phyloP scores from a whole-genome alignment of 1,140 invertebrate species.

The Eupristina koningsbergeri region DNA sequence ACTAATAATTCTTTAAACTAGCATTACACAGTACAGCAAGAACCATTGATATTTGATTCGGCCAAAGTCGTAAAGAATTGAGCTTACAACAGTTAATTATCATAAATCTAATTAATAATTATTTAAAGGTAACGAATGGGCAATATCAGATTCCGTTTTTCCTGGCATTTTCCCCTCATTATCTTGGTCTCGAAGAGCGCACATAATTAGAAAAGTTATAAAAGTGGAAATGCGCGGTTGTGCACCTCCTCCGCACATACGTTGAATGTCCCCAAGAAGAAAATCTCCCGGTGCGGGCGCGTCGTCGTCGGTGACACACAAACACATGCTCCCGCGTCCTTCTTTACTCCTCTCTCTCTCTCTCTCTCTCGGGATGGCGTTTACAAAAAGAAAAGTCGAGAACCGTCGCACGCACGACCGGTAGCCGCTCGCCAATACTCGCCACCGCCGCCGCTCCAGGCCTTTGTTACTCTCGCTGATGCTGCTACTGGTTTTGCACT shows the following conservation, averaged over 20 bases:
- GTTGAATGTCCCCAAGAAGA: background rate
- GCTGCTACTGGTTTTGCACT: conserved; percentile 30
- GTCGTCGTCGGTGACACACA: conserved; percentile 10
- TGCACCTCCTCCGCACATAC: background rate
- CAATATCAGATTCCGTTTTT: background rate
- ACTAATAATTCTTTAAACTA: background rate
- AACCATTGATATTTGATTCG: background rate
- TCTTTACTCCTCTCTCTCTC: background rate
- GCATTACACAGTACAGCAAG: background rate
- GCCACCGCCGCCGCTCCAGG: too few relatives aligned
- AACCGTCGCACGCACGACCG: conserved; percentile 30
- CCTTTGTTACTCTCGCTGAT: conserved; percentile 9
- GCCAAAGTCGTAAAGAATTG: background rate
- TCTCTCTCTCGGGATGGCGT: background rate
- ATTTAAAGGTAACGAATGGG: background rate
- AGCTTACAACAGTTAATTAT: background rate
- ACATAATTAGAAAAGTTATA: conserved; percentile 29
- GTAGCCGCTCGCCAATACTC: conserved; percentile 23
- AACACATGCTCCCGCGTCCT: background rate
- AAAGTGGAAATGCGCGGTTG: conserved; percentile 9
- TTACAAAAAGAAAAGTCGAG: conserved; percentile 21
- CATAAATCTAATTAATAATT: background rate
- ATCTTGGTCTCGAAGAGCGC: background rate
- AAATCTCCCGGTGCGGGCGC: background rate
- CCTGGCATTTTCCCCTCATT: background rate